Base-by-base conservation (phyloP, 2,113 vertebrate species). In the Hiodon tergisus region DNA sequence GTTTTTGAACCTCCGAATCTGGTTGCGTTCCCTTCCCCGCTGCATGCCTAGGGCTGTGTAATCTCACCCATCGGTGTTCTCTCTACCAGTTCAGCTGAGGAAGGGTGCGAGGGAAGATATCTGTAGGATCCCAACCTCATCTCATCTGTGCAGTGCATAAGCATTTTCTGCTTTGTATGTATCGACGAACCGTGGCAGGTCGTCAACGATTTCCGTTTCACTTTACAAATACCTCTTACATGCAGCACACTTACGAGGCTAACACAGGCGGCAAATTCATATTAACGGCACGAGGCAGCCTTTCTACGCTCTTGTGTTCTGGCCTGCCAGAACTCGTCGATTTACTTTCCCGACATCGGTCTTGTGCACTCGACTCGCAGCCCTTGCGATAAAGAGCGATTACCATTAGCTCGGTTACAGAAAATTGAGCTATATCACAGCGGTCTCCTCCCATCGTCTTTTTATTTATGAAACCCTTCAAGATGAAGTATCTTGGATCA, bases 381-480 rank as follows among this genome's bases (percentile, higher is more conserved):
- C 11, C 61, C 61, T 67, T 55, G 3, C 61, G 47, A 13, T 61
- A 72, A 72, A 57, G 57, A 72, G 50, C 60, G 55, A 16, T 5
- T 31, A 72, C 46, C 66, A 75, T 61, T 69, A 68, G 51, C 52
- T 62, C 70, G 46, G 59, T 73, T 63, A 62, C 55, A 61, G 58
- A 77, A 31, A 71, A 74, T 58, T 67, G 76, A 77, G 74, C 55
- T 58, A 7, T 13, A 76, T 70, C 62, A 61, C 47, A 48, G 58
- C 52, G 11, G 4, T 50, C 46, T 3, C 69, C 16, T 52, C 16
- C 66, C 65, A 78, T 75, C 61, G 67, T 60, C 60, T 69, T 53
- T 71, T 77, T 78, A 82, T 78, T 79, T 79, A 79, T 75, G 60
- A 78, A 68, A 59, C 71, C 67, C 70, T 72, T 71, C 53, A 62